Evolutionary conservation across 2,797 vertebrate genomes (phyloP).

Genomic region (Centroberyx gerrardi): DNA sequence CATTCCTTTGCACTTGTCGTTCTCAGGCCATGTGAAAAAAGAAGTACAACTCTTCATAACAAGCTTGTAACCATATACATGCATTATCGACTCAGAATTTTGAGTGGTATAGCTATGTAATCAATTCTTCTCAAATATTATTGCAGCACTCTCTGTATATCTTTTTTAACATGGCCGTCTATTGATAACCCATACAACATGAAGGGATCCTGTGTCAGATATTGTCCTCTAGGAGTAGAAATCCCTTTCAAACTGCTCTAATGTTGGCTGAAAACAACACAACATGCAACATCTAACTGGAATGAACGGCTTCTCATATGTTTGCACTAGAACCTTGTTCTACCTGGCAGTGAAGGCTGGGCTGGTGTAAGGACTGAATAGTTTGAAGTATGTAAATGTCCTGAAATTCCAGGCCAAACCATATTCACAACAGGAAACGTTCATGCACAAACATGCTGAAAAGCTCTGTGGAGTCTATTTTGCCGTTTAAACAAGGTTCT

Average conservation of each 20-base stretch:
- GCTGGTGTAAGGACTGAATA: not conserved
- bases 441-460: no score
- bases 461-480: no score
- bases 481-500: constrained; percentile 40
- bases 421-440: not conserved
- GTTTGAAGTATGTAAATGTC: not conserved
- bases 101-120: not conserved
- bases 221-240: constrained; percentile 60
- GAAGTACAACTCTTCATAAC: constrained; percentile 16
- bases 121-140: not conserved
- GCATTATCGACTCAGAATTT: not conserved
- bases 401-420: constrained; percentile 1
- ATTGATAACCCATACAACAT: constrained; percentile 30
- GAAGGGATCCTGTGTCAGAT: constrained; percentile 13
- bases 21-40: constrained; percentile 45
- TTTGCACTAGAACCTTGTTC: constrained; percentile 48
- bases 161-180: constrained; percentile 29
- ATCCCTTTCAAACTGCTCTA: constrained; percentile 35
- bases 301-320: constrained; percentile 44
- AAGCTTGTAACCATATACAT: constrained; percentile 5
- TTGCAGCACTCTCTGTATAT: constrained; percentile 9
- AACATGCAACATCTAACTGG: constrained; percentile 21
- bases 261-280: constrained; percentile 29
- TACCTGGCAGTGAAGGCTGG: not conserved
- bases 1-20: constrained; percentile 42